phyloP scores from a whole-genome alignment of 1,140 invertebrate species.

The Drosophila ananassae region DNA sequence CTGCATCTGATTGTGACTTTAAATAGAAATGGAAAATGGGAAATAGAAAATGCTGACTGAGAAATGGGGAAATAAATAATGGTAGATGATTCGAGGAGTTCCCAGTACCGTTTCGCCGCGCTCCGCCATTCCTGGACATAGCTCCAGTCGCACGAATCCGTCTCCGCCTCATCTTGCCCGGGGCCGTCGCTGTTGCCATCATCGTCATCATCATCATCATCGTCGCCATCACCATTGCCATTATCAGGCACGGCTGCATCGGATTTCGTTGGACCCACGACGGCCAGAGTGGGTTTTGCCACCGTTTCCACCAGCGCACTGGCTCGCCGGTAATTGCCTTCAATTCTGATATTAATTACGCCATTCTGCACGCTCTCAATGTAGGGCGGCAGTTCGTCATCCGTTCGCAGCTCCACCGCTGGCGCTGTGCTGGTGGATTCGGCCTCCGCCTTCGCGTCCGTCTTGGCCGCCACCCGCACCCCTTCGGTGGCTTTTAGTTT shows the following conservation, averaged over 20 bases:
- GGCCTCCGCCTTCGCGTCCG: conserved; percentile 1
- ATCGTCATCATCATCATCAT: conserved; percentile 65
- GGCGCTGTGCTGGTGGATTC: conserved; percentile 1
- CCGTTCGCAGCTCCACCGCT: conserved; percentile 51
- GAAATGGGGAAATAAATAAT: conserved; percentile 32
- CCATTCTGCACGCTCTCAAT: conserved; percentile 85
- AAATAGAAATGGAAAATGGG: conserved; percentile 42
- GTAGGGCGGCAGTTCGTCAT: conserved; percentile 85
- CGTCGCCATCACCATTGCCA: conserved; percentile 57
- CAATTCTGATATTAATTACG: conserved; percentile 87
- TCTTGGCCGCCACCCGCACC: neutral
- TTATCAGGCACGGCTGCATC: conserved; percentile 58
- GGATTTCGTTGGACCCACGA: conserved; percentile 84
- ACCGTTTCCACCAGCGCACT: conserved; percentile 86
- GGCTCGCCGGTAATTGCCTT: conserved; percentile 87
- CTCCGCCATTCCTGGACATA: conserved; percentile 89
- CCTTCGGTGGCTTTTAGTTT: conserved; percentile 53
- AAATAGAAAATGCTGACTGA: conserved; percentile 22
- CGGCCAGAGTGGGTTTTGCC: conserved; percentile 73
- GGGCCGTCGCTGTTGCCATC: conserved; percentile 69
- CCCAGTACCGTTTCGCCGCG: conserved; percentile 77
- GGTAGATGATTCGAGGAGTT: conserved; percentile 55
- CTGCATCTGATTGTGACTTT: conserved; percentile 4
- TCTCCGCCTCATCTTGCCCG: conserved; percentile 75
- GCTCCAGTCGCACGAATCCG: conserved; percentile 88